phyloP scores from a whole-genome alignment of 2,888 invertebrate species.

The Dynastes grantii region DNA sequence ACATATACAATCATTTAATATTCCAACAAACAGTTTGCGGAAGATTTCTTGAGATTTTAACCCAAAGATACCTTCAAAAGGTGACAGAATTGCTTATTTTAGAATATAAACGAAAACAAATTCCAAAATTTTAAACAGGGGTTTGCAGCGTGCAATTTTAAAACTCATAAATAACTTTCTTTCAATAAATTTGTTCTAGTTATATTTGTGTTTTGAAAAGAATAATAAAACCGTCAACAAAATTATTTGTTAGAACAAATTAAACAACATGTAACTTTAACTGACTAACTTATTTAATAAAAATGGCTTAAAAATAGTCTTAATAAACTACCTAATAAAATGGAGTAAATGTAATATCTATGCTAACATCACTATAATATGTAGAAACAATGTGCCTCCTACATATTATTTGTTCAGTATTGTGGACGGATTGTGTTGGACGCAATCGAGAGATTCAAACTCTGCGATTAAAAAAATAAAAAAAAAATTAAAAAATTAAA shows the following conservation, averaged over 20 bases:
- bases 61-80: too few species aligned
- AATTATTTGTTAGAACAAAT: background rate
- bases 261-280: background rate
- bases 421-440: constrained; percentile 59
- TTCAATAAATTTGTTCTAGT: too few species aligned
- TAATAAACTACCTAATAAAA: background rate
- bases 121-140: too few species aligned
- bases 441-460: constrained; percentile 55
- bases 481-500: constrained; percentile 54
- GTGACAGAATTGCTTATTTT: too few species aligned
- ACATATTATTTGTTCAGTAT: constrained; percentile 28
- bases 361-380: constrained; percentile 11
- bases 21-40: too few species aligned
- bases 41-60: too few species aligned
- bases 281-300: background rate
- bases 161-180: too few species aligned
- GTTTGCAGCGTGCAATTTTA: too few species aligned
- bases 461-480: constrained; percentile 53
- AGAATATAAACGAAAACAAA: too few species aligned
- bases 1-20: background rate
- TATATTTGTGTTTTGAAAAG: background rate
- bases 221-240: background rate
- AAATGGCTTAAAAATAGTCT: background rate
- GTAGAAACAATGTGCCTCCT: constrained; percentile 3
- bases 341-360: constrained; percentile 1